A percentile compares a stretch with the other conserved stretches of the same genome.
Conservation (phyloP, 2,113 vertebrate species). For the Albula goreensis region DNA sequence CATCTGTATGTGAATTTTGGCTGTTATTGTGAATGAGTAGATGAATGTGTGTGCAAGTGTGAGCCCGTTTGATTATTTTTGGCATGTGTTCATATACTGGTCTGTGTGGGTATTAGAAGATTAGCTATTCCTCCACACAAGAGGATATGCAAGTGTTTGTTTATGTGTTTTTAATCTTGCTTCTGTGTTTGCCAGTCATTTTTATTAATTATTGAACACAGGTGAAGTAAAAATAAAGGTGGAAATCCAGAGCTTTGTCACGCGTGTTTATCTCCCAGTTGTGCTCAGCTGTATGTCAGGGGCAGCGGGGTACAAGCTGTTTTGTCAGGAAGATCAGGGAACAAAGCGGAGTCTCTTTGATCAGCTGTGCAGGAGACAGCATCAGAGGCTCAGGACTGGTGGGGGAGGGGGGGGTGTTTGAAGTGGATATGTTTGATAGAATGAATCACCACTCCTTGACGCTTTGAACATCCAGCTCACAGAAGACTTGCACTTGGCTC, state of each 20-base stretch:
- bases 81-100: too few species aligned
- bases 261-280: background rate
- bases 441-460: slow-evolving; percentile 30
- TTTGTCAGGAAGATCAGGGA: slow-evolving; percentile 56
- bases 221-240: background rate
- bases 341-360: slow-evolving; percentile 60
- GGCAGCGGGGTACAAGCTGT: slow-evolving; percentile 48
- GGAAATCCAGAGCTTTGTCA: background rate
- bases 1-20: too few species aligned
- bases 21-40: too few species aligned
- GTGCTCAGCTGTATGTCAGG: background rate
- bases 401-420: slow-evolving; percentile 44
- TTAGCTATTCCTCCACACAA: background rate
- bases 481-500: background rate
- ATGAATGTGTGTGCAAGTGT: background rate
- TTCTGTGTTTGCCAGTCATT: background rate
- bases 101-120: too few species aligned
- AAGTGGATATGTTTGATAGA: slow-evolving; percentile 48
- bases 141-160: background rate
- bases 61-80: too few species aligned
- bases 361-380: slow-evolving; percentile 47
- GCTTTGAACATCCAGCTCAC: slow-evolving; percentile 41
- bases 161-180: background rate
- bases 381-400: slow-evolving; percentile 40
- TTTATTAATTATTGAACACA: background rate